Base-by-base conservation (phyloP, 2,888 invertebrate species). In the Chloroclysta siterata region DNA sequence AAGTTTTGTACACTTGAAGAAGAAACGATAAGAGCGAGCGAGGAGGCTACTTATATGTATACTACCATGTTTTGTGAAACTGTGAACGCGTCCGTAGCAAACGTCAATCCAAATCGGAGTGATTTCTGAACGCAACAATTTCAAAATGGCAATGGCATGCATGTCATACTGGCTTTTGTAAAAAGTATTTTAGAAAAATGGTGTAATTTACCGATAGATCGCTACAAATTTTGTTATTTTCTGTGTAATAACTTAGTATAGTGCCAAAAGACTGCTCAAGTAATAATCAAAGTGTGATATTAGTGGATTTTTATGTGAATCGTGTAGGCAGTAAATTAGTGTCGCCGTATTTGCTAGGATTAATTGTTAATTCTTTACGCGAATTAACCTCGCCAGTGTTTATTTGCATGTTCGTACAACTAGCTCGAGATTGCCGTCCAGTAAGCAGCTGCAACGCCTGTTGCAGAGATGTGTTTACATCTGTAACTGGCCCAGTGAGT, bases 391-490 rank as follows among this genome's bases (percentile, higher is more conserved):
- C 69, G 77, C 70, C 73, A 68, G 69, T 74, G 74, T 76, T 71
- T 70, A 80, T 75, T 78, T 79, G 69, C 70, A 74, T 75, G 72
- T 71, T 77, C 67, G 69, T 53, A 42, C 42, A 63, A 53, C 63
- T 48, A 66, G 66, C 59, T 61, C 57, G 68, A 63, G 70, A 69
- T 71, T 72, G 69, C 72, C 79, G 75, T 74, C 73, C 72, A 71
- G 78, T 75, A 77, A 79, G 76, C 81, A 74, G 73, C 70, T 69
- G 79, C 77, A 78, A 80, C 75, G 78, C 69, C 72, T 71, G 81
- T 79, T 76, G 80, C 79, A 89, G 90, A 82, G 83, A 92, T 93
- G 91, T 92, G 91, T 92, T 92, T 92, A 92, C 91, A 90, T 86
- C 84, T 88, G 81, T 92, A 87, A 88, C 81, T 83, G 84, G 81